These are phyloP conservation scores for Callitettix versicolor DNA, from an alignment of 1,140 invertebrate genomes.

Conservation along the genomic window DNA sequence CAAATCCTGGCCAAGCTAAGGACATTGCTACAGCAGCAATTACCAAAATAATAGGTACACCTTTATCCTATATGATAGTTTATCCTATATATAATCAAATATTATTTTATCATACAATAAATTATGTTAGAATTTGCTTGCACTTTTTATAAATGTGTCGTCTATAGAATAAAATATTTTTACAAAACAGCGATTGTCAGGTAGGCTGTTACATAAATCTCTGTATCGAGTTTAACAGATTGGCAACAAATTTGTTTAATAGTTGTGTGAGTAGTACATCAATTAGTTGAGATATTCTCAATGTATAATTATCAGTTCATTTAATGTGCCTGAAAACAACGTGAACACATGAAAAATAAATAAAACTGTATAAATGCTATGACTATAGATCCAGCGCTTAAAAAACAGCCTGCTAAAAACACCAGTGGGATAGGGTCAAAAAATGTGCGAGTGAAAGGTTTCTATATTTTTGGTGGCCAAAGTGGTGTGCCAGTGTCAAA, in stretches of 20 bases:
- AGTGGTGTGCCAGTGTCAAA: too few species aligned
- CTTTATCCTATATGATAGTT: neutral
- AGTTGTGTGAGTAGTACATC: constrained; percentile 73
- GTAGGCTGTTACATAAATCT: too few species aligned
- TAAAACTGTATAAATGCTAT: neutral
- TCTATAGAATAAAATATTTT: too few species aligned
- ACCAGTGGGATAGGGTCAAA: too few species aligned
- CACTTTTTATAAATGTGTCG: neutral
- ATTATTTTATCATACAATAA: neutral
- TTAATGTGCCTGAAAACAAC: constrained; percentile 82
- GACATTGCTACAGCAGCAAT: constrained; percentile 47
- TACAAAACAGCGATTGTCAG: too few species aligned
- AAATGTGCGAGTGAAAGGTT: too few species aligned
- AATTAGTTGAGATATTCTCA: constrained; percentile 78
- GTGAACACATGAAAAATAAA: constrained; percentile 57
- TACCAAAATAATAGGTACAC: constrained; percentile 41
- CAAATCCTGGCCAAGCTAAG: constrained; percentile 33
- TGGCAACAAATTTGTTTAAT: constrained; percentile 79
- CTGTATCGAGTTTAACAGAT: constrained; percentile 81
- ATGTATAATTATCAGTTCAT: constrained; percentile 79
- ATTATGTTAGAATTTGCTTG: neutral
- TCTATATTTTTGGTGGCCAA: too few species aligned
- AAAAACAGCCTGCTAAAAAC: too few species aligned
- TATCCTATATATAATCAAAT: too few species aligned
- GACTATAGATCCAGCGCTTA: too few species aligned